Conservation (phyloP, 2,113 vertebrate species). For the Scomber japonicus region DNA sequence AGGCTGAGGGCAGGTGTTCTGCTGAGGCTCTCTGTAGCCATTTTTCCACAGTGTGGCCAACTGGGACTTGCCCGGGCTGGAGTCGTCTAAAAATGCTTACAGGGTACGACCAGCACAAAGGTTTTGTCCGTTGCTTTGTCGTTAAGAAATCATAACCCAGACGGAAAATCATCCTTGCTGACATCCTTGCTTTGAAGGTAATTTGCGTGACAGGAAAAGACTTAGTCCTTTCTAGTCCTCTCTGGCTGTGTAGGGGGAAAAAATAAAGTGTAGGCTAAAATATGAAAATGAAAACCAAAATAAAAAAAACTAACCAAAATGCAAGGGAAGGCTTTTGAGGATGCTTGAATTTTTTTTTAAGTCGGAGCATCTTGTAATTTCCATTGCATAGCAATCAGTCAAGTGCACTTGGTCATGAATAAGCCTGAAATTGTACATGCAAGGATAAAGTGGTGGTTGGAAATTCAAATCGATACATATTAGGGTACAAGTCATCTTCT, state of each 20-base stretch:
- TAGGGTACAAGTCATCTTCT: slow-evolving; percentile 11
- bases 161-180: slow-evolving; percentile 25
- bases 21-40: slow-evolving; percentile 66
- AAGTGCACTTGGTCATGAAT: slow-evolving; percentile 57
- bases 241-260: neutral
- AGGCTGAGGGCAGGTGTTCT: slow-evolving; percentile 70
- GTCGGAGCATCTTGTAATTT: slow-evolving; percentile 37
- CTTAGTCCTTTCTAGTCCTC: too few relatives aligned
- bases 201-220: too few relatives aligned
- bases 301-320: neutral
- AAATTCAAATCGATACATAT: slow-evolving; percentile 59
- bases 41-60: slow-evolving; percentile 62
- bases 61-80: slow-evolving; percentile 45
- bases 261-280: neutral
- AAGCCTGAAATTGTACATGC: slow-evolving; percentile 28
- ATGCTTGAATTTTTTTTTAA: slow-evolving; percentile 10
- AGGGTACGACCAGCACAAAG: slow-evolving; percentile 39
- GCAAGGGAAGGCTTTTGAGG: slow-evolving; percentile 1
- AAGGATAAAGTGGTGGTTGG: slow-evolving; percentile 30
- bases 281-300: neutral
- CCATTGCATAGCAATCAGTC: slow-evolving; percentile 42
- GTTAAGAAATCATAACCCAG: slow-evolving; percentile 40
- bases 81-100: slow-evolving; percentile 62
- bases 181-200: too few relatives aligned
- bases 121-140: slow-evolving; percentile 41